Evolutionary conservation across 1,140 invertebrate species (phyloP).

Genomic region (Calephelis nemesis): DNA sequence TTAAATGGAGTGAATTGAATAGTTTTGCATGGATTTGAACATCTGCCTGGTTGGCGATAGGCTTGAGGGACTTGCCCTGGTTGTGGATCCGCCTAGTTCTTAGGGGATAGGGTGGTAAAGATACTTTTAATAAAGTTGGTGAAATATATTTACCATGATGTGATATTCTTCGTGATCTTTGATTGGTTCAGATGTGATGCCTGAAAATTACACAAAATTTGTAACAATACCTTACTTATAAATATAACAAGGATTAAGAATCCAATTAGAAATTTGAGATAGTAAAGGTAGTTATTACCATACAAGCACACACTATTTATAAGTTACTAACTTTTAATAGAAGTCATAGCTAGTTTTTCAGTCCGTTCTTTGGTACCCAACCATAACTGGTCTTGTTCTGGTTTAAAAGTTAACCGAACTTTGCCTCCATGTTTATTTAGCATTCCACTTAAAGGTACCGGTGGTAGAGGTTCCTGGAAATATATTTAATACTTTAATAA

Average conservation of each 20-base stretch:
- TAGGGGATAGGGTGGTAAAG: too few relatives aligned
- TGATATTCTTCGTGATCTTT: conserved; percentile 96
- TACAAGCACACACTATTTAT: too few relatives aligned
- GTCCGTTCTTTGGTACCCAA: conserved; percentile 96
- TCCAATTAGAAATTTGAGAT: not conserved
- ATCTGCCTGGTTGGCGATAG: too few relatives aligned
- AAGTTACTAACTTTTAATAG: conserved; percentile 85
- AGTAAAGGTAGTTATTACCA: too few relatives aligned
- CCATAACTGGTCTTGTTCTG: conserved; percentile 95
- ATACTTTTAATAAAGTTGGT: conserved; percentile 9
- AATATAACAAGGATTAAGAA: not conserved
- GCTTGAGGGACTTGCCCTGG: too few relatives aligned
- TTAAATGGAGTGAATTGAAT: too few relatives aligned
- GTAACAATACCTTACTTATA: too few relatives aligned
- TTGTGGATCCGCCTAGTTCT: too few relatives aligned
- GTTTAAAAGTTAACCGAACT: conserved; percentile 95
- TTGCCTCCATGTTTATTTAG: conserved; percentile 95
- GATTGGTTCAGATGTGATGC: conserved; percentile 39
- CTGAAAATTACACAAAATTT: not conserved
- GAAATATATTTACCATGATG: conserved; percentile 86
- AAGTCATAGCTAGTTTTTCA: conserved; percentile 94
- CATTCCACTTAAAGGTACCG: conserved; percentile 93
- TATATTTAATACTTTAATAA: conserved; percentile 23
- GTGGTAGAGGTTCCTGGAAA: conserved; percentile 88
- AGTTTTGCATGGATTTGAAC: too few relatives aligned